Evolutionary conservation across 2,113 vertebrate genomes (phyloP).

Genomic region (Neotoma lepida): DNA sequence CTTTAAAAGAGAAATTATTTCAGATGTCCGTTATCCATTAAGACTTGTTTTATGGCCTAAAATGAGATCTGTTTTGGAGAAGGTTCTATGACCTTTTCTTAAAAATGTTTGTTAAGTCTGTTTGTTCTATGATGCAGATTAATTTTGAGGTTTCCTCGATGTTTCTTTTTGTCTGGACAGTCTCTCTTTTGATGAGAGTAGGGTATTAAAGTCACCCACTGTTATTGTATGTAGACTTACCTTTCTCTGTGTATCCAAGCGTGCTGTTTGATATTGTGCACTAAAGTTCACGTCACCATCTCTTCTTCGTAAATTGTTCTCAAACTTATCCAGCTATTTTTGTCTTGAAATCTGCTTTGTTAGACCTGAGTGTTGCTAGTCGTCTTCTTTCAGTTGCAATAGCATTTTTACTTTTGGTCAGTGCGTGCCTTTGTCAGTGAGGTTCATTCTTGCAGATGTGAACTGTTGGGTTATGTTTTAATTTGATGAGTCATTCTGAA

Average conservation of each 20-base stretch:
- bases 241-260: background rate
- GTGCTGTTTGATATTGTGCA: background rate
- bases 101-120: background rate
- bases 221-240: background rate
- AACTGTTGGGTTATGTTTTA: background rate
- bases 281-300: background rate
- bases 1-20: too few species aligned
- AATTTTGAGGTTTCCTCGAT: background rate
- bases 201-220: too few species aligned
- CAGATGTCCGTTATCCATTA: background rate
- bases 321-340: background rate
- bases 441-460: background rate
- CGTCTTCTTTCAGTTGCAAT: background rate
- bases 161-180: background rate
- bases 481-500: background rate
- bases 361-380: too few species aligned
- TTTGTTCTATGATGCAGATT: background rate
- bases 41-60: background rate
- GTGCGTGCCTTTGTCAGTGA: background rate
- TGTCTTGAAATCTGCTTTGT: background rate
- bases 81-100: background rate
- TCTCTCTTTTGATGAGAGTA: background rate
- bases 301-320: background rate
- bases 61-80: background rate
- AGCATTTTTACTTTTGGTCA: background rate